Evolutionary conservation across 2,113 vertebrate genomes (phyloP).

Genomic region (Opisthocomus hoazin): DNA sequence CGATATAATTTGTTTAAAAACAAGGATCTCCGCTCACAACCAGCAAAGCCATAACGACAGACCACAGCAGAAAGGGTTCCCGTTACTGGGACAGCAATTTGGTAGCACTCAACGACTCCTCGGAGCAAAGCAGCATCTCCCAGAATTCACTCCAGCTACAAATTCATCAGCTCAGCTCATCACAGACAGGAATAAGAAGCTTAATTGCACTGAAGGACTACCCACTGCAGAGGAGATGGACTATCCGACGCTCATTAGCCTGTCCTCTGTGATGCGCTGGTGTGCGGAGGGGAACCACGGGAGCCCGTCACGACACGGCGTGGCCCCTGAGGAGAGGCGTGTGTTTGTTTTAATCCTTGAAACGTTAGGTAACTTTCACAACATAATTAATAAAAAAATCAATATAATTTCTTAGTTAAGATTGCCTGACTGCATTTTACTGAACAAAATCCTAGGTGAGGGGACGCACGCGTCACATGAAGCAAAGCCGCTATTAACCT

Average conservation of each 20-base stretch:
- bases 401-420: background rate
- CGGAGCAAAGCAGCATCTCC: background rate
- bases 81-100: fast-evolving
- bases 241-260: background rate
- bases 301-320: background rate
- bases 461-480: background rate
- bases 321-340: no score
- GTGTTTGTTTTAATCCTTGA: background rate
- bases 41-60: background rate
- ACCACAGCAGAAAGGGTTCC: background rate
- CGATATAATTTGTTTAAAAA: fast-evolving
- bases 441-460: background rate
- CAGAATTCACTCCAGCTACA: background rate
- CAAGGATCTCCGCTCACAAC: fast-evolving
- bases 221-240: background rate
- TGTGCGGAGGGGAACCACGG: background rate
- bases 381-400: background rate
- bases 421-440: background rate
- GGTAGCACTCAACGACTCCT: background rate
- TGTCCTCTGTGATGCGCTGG: background rate
- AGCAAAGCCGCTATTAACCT: background rate
- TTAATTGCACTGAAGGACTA: background rate
- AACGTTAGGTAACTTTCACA: background rate
- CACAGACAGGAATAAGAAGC: fast-evolving
- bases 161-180: background rate